These are phyloP conservation scores for Rhingia campestris DNA, from an alignment of 2,888 invertebrate species.

Conservation along the genomic window DNA sequence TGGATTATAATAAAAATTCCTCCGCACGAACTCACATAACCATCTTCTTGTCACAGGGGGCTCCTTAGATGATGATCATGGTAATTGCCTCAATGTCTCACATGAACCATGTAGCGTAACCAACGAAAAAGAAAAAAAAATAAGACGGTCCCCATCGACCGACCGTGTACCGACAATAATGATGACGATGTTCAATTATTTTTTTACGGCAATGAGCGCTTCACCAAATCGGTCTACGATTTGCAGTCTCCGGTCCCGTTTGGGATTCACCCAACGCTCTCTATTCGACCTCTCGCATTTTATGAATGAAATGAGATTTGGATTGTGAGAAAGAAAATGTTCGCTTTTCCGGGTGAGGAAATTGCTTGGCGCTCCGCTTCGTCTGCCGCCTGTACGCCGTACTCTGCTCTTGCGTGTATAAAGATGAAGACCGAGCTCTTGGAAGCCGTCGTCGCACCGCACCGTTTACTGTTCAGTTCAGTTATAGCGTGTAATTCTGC, in stretches of 20 bases:
- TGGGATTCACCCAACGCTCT: conserved; percentile 14
- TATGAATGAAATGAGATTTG: conserved; percentile 22
- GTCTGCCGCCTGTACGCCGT: not conserved
- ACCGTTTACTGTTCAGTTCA: conserved; percentile 34
- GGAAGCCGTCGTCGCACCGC: conserved; percentile 6
- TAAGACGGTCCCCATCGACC: conserved; percentile 6
- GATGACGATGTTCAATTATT: conserved; percentile 58
- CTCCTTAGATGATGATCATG: conserved; percentile 33
- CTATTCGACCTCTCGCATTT: not conserved
- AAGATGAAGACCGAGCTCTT: conserved; percentile 1
- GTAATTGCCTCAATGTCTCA: conserved; percentile 23
- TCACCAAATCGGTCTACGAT: conserved; percentile 38
- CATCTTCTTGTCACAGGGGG: conserved; percentile 27
- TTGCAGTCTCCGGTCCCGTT: not conserved
- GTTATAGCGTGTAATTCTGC: conserved; percentile 48
- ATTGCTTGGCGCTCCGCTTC: conserved; percentile 52
- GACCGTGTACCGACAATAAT: conserved; percentile 29
- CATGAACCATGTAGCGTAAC: conserved; percentile 66
- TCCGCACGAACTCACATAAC: conserved; percentile 42
- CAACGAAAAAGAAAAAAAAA: conserved; percentile 23
- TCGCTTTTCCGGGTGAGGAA: conserved; percentile 60
- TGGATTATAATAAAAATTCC: conserved; percentile 44
- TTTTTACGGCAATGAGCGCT: conserved; percentile 42
- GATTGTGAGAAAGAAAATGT: conserved; percentile 13
- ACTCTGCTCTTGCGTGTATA: not conserved